Base-by-base conservation (phyloP, 1,140 invertebrate genomes). In the Pachyrhynchus sulphureomaculatus region DNA sequence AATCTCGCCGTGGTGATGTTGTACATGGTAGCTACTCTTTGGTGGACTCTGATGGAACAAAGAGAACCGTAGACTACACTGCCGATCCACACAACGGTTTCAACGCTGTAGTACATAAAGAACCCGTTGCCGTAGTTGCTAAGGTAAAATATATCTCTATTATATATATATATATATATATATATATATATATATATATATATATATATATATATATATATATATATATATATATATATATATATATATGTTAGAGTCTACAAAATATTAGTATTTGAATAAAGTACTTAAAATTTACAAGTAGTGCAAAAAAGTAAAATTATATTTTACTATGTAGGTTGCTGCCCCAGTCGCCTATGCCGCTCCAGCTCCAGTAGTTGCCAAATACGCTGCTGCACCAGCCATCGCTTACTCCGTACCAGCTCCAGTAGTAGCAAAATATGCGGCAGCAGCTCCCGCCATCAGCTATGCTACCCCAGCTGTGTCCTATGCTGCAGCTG, bases 21-120 rank as follows among this genome's bases (percentile, higher is more conserved):
- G 85, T 87, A 9, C 81, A 85, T 68, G 85, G 86, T 73, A 41
- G 33, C 37, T 59, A 59, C 47, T 59, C 56, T 12, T n/a, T 59
- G 12, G 56, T 59, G 5, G 56, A 59, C 26, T 24, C 56, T 20
- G 56, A 59, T 24, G 56, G 56, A 23, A 59, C 81, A 44, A 54
- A 47, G 37, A 52, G 59, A 55, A 57, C 82, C 13, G 86, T 87
- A 1, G 83, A 86, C 62, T 87, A 88, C 75, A 85, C 84, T 12
- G 83, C 83, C 15, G 83, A 84, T 69, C 77, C 80, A 2, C 65
- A 77, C 65, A 77, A 80, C 53, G 80, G 80, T 58, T 81, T 80
- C 75, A 79, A 79, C 70, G 79, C 79, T 18, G 75, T 78, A 26
- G 77, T 80, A 37, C 76, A 72, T 17, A 63, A 76, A 49, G 64